Evolutionary conservation across 2,113 vertebrate genomes (phyloP).

Genomic region (Acanthochromis polyacanthus): DNA sequence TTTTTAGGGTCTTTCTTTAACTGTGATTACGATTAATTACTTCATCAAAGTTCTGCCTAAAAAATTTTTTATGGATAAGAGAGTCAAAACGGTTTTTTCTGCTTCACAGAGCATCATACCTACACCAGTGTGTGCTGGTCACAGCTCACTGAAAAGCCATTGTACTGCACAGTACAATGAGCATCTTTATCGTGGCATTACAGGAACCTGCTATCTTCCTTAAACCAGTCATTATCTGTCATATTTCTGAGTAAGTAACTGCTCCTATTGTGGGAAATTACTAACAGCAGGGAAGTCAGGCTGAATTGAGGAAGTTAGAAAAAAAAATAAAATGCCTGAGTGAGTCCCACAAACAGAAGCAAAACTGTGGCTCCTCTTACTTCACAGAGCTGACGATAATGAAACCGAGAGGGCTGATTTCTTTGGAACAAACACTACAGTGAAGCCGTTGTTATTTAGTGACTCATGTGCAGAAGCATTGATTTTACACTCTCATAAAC

Average conservation of each 20-base stretch:
- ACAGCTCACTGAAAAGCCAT: conserved; percentile 2
- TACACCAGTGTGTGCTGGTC: background rate
- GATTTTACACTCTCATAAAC: background rate
- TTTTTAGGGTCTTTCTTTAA: too few relatives aligned
- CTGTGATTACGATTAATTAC: too few relatives aligned
- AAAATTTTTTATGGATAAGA: too few relatives aligned
- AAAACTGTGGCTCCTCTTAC: background rate
- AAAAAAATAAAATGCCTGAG: background rate
- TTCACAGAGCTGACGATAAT: conserved; percentile 2
- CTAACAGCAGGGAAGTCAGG: conserved; percentile 32
- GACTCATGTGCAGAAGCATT: conserved; percentile 4
- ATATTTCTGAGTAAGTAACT: conserved; percentile 12
- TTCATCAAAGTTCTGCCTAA: too few relatives aligned
- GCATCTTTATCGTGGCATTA: background rate
- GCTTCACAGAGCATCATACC: background rate
- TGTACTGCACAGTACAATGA: background rate
- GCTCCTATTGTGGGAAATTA: conserved; percentile 21
- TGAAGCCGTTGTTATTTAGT: conserved; percentile 3
- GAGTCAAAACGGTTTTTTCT: background rate
- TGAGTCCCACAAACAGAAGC: background rate
- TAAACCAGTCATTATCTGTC: background rate
- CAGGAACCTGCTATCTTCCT: conserved; percentile 13
- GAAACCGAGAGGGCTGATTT: conserved; percentile 20
- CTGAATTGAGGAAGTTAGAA: conserved; percentile 64
- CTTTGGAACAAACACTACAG: conserved; percentile 4